phyloP scores from a whole-genome alignment of 2,888 invertebrate species.

The Druceiella hillmani region DNA sequence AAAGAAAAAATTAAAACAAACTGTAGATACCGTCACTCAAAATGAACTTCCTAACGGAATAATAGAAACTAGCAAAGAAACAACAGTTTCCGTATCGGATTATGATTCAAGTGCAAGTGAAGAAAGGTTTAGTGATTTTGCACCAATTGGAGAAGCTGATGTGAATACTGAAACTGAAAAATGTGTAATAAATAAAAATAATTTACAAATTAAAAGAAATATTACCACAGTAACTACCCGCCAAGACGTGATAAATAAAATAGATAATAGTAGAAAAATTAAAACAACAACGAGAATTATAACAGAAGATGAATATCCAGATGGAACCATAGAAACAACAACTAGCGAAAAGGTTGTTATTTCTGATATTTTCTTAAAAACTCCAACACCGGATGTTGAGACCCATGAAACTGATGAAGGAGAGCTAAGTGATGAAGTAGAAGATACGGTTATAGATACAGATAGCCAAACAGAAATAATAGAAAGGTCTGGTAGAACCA shows the following conservation, averaged over 20 bases:
- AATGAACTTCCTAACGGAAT: conserved; percentile 36
- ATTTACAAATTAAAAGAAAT: conserved; percentile 33
- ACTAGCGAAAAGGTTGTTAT: conserved; percentile 43
- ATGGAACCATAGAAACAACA: conserved; percentile 40
- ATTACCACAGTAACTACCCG: conserved; percentile 35
- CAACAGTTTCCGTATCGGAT: conserved; percentile 39
- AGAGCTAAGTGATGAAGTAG: conserved; percentile 35
- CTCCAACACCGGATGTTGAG: conserved; percentile 22
- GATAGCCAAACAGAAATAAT: conserved; percentile 40
- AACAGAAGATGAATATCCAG: conserved; percentile 40
- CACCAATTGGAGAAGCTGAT: conserved; percentile 31
- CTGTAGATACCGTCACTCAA: conserved; percentile 39
- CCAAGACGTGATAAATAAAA: conserved; percentile 36
- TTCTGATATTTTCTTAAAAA: conserved; percentile 34
- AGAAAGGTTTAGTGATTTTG: conserved; percentile 30
- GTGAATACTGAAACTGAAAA: conserved; percentile 30
- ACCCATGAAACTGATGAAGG: conserved; percentile 23
- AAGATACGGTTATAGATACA: conserved; percentile 39
- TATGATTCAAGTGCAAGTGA: conserved; percentile 28
- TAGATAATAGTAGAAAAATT: conserved; percentile 33
- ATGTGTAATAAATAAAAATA: conserved; percentile 33
- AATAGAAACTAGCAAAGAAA: conserved; percentile 41
- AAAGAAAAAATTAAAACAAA: conserved; percentile 40
- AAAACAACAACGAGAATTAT: conserved; percentile 36
- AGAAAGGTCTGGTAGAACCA: conserved; percentile 33